phyloP scores from a whole-genome alignment of 2,797 vertebrate genomes.

The Eulemur albifrons region DNA sequence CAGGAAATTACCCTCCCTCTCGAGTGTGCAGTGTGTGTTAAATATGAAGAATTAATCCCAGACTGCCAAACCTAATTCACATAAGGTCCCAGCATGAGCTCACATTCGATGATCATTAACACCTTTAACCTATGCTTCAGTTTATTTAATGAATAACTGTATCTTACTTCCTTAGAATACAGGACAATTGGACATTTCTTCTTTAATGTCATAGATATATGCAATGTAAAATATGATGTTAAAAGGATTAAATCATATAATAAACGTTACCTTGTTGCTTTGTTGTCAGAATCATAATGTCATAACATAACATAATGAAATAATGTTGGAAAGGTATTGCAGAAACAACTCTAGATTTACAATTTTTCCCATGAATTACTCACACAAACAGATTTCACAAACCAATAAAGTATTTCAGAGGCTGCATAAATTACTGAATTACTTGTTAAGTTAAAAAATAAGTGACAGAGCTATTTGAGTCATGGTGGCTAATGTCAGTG shows the following conservation, averaged over 20 bases:
- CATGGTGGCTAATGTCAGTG: slow-evolving; percentile 61
- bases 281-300: slow-evolving; percentile 55
- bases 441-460: slow-evolving; percentile 73
- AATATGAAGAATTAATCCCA: slow-evolving; percentile 54
- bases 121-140: slow-evolving; percentile 62
- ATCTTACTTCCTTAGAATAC: slow-evolving; percentile 18
- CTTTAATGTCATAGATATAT: background rate
- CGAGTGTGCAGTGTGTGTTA: slow-evolving; percentile 29
- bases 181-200: background rate
- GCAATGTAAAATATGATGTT: slow-evolving; percentile 24
- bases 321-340: slow-evolving; percentile 39
- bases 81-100: slow-evolving; percentile 46
- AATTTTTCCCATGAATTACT: slow-evolving; percentile 68
- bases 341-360: slow-evolving; percentile 66
- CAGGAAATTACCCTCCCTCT: slow-evolving; percentile 48
- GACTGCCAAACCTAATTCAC: slow-evolving; percentile 61
- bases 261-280: slow-evolving; percentile 57
- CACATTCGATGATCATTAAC: slow-evolving; percentile 56
- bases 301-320: slow-evolving; percentile 39
- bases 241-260: slow-evolving; percentile 52
- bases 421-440: slow-evolving; percentile 74
- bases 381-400: slow-evolving; percentile 65
- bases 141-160: slow-evolving; percentile 62
- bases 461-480: slow-evolving; percentile 58
- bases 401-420: slow-evolving; percentile 66